These are phyloP conservation scores for Scelioninae gen. 1 DNA, from an alignment of 2,888 invertebrate genomes.

Conservation along the genomic window DNA sequence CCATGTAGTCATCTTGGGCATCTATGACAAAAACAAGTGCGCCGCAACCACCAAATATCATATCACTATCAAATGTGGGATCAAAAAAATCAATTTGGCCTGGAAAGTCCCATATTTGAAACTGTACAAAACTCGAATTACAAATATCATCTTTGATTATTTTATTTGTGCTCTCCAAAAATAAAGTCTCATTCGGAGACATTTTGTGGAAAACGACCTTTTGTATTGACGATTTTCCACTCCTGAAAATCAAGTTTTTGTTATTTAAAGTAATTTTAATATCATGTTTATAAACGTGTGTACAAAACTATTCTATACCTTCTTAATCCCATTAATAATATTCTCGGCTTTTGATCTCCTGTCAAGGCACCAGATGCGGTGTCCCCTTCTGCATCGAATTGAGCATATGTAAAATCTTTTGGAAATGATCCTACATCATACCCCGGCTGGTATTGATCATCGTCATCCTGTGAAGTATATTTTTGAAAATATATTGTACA, in stretches of 20 bases:
- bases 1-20: constrained; percentile 99
- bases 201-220: constrained; percentile 99
- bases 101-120: constrained; percentile 99
- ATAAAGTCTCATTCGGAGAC: constrained; percentile 99
- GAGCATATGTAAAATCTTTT: constrained; percentile 96
- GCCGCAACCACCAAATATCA: constrained; percentile 98
- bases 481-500: background rate
- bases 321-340: constrained; percentile 96
- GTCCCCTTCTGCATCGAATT: constrained; percentile 92
- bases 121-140: constrained; percentile 98
- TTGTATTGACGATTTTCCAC: constrained; percentile 99
- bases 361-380: constrained; percentile 85
- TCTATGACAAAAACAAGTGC: constrained; percentile 99
- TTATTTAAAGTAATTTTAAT: background rate
- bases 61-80: constrained; percentile 96
- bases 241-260: constrained; percentile 86
- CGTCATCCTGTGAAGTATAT: constrained; percentile 81
- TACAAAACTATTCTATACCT: constrained; percentile 89
- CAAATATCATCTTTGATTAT: constrained; percentile 99
- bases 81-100: constrained; percentile 99
- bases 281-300: too few relatives aligned
- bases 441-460: constrained; percentile 84
- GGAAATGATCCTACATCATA: constrained; percentile 90
- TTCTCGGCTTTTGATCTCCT: constrained; percentile 95
- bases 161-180: constrained; percentile 99